A percentile compares a stretch with the other conserved stretches of the same genome.
phyloP scores from a whole-genome alignment of 2,888 invertebrate genomes.

The Hoplodrina blanda region DNA sequence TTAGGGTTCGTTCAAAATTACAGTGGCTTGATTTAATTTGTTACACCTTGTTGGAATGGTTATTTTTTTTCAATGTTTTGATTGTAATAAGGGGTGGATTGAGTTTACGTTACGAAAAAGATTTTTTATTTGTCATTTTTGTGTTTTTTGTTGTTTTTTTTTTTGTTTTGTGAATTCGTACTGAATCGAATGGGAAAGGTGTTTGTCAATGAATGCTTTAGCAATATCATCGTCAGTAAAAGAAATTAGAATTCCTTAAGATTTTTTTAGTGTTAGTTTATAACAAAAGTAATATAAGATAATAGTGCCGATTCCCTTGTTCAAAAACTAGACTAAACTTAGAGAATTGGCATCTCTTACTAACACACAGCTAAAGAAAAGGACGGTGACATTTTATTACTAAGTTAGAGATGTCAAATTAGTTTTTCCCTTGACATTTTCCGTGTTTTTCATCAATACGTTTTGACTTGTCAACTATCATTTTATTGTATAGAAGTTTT shows the following conservation, averaged over 20 bases:
- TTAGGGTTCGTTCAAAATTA: slow-evolving; percentile 43
- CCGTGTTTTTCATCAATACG: no score
- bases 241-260: background rate
- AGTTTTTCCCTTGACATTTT: no score
- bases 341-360: no score
- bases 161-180: slow-evolving; percentile 4
- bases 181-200: slow-evolving; percentile 13
- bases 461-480: no score
- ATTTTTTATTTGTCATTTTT: slow-evolving; percentile 11
- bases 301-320: no score
- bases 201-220: slow-evolving; percentile 29
- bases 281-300: no score
- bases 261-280: background rate
- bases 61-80: slow-evolving; percentile 34
- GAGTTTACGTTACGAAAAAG: slow-evolving; percentile 5
- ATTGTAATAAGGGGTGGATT: slow-evolving; percentile 7
- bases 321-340: no score
- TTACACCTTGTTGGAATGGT: slow-evolving; percentile 43
- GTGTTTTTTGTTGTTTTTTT: slow-evolving; percentile 13
- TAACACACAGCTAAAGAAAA: no score
- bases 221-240: background rate
- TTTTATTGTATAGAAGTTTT: no score
- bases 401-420: no score
- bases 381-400: no score
- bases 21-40: slow-evolving; percentile 44